Evolutionary conservation across 2,113 vertebrate genomes (phyloP).

Genomic region (Campylomormyrus numenius): DNA sequence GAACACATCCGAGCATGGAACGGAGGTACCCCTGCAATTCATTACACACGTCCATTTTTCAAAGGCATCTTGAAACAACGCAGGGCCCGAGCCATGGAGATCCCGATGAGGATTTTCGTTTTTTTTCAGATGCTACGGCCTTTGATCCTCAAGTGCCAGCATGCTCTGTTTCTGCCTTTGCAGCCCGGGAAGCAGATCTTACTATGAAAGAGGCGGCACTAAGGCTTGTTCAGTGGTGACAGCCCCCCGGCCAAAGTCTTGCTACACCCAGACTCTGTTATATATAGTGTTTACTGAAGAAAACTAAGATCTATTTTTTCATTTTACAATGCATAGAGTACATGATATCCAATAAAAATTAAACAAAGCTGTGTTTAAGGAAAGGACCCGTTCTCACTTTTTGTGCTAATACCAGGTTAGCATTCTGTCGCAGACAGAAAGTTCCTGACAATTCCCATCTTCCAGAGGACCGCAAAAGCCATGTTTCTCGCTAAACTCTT

Average conservation of each 20-base stretch:
- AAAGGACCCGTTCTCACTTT: background rate
- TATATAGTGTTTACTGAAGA: background rate
- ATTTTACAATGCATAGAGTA: background rate
- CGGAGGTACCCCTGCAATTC: slow-evolving; percentile 6
- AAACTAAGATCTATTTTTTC: background rate
- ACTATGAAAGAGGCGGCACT: background rate
- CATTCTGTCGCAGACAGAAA: background rate
- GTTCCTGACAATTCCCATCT: background rate
- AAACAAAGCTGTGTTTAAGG: background rate
- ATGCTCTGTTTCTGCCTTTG: background rate
- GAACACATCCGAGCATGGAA: background rate
- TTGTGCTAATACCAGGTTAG: background rate
- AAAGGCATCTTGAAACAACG: background rate
- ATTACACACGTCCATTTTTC: slow-evolving; percentile 1
- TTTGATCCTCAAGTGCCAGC: background rate
- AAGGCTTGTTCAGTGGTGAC: background rate
- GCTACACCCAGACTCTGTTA: background rate
- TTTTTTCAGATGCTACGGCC: background rate
- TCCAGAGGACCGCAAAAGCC: background rate
- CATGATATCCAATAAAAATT: background rate
- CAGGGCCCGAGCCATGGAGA: background rate
- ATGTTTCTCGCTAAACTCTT: background rate
- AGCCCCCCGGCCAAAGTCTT: background rate
- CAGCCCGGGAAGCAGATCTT: background rate
- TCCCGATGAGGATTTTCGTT: background rate